phyloP scores from a whole-genome alignment of 2,888 invertebrate species.

The Lasioglossum villosulum region DNA sequence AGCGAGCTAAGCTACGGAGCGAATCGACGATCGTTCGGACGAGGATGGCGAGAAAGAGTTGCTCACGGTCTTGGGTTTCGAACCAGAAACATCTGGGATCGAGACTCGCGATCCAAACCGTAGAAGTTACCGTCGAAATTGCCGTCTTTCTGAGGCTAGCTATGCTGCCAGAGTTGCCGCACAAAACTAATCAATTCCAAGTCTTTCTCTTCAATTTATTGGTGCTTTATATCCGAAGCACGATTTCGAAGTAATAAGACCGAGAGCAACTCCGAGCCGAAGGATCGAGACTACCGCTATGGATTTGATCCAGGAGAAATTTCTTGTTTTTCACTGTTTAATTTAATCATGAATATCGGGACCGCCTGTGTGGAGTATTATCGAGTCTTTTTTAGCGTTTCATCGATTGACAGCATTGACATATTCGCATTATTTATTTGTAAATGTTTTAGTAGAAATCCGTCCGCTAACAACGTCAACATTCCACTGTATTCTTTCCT shows the following conservation, averaged over 20 bases:
- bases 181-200: background rate
- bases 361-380: background rate
- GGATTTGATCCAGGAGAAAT: background rate
- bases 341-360: background rate
- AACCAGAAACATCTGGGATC: background rate
- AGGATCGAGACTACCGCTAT: conserved; percentile 20
- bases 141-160: background rate
- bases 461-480: background rate
- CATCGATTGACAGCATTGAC: background rate
- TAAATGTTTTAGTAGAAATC: background rate
- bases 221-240: background rate
- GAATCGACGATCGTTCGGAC: conserved; percentile 39
- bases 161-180: background rate
- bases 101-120: background rate
- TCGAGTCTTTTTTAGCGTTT: background rate
- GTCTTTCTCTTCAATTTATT: background rate
- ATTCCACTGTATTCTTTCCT: background rate
- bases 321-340: background rate
- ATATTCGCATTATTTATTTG: background rate
- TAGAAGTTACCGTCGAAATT: background rate
- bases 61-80: conserved; percentile 28
- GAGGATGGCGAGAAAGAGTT: conserved; percentile 16
- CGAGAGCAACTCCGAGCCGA: conserved; percentile 4
- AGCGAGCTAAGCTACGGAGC: conserved; percentile 36
- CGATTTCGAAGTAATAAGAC: background rate